Evolutionary conservation across 2,888 invertebrate species (phyloP), one percentile per base, ranked within the genome.

Genomic region (Archaeoteleia sp.): DNA sequence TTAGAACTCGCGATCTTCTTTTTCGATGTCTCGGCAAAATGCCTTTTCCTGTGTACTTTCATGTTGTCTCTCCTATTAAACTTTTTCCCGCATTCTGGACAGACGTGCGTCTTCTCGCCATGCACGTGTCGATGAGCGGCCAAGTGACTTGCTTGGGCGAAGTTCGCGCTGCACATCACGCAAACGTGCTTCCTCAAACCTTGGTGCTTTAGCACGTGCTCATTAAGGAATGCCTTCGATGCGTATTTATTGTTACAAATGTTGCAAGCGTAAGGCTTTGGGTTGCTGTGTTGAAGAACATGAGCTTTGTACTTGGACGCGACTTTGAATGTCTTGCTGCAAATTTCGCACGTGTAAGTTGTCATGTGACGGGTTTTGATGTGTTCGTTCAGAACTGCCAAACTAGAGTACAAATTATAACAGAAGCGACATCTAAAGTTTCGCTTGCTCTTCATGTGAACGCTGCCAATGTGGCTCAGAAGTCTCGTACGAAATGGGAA

Each of bases 31-130:
- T 78, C 74, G 8, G 76, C 76, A 13, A 83, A 80, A 65, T 85
- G 85, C 60, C 85, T 76, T 70, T 81, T 84, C 39, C 82, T 74
- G 39, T 85, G 85, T 23, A 84, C 85, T 54, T 85, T 85, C 85
- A 85, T 85, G 23, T 85, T 85, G 25, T 85, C 85, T n/a, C 83
- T 77, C 5, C 85, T 74, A 58, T 85, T 85, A 42, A 85, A 85
- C 61, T 80, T 82, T 17, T 83, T 76, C 0, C 85, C 85, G 46
- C 85, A 85, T 25, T 84, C 85, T 0, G 85, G 81, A 58, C 85
- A 85, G 0, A 79, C 82, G 63, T 85, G 83, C 12, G 77, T 83
- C 55, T 85, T 85, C 53, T 85, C 85, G 7, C 82, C 85, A 27
- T 85, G 85, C 8, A 85, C 85, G 54, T 85, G 82, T 42, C 83